Percentiles rank a stretch among this genome's conserved stretches.
Conservation (phyloP, 2,797 vertebrate species). For the Neosilurus mollespiculum region DNA sequence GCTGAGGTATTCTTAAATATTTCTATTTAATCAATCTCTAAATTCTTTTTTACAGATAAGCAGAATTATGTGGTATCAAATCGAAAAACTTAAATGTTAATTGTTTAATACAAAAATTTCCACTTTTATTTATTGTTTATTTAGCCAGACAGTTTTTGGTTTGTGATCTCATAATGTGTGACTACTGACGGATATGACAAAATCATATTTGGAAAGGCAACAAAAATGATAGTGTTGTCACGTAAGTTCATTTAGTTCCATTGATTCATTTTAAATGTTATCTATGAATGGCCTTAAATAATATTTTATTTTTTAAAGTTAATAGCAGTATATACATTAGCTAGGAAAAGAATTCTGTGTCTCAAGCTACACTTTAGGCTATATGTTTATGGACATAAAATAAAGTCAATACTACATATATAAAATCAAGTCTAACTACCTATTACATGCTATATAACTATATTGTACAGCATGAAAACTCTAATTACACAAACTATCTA, state of each 20-base stretch:
- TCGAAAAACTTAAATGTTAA: no score
- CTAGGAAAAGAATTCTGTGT: neutral
- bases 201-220: conserved; percentile 20
- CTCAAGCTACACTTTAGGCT: no score
- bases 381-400: no score
- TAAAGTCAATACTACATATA: no score
- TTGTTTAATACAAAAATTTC: no score
- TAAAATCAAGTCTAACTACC: no score
- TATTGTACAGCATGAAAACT: neutral
- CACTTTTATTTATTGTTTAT: no score
- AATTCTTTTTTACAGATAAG: neutral
- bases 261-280: neutral
- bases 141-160: neutral
- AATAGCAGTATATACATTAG: neutral
- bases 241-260: conserved; percentile 32
- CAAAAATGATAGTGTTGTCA: conserved; percentile 14
- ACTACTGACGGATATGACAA: neutral
- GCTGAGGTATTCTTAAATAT: neutral
- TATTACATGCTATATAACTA: no score
- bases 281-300: neutral
- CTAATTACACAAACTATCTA: neutral
- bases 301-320: neutral
- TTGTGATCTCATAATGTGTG: neutral
- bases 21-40: neutral
- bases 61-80: neutral